Evolutionary conservation across 2,888 invertebrate species (phyloP), one percentile per base, ranked within the genome.

Genomic region (Agriopis leucophaearia): DNA sequence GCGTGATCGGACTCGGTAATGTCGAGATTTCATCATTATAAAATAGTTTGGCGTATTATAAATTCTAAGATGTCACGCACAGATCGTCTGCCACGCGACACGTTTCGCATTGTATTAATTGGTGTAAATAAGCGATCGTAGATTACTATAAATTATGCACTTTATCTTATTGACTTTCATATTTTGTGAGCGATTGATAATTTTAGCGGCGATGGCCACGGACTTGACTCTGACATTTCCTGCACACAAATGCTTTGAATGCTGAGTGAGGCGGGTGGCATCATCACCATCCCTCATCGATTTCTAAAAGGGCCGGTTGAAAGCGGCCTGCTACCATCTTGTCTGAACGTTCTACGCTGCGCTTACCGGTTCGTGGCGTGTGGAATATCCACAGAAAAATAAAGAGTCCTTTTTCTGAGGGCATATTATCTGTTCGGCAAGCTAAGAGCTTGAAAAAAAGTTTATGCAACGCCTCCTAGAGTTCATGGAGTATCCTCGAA

Each of bases 31-130:
- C 58, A 54, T 61, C 61, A 66, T 67, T 67, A 67, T 58, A 57
- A 63, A 57, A 62, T 66, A 54, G 57, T 58, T 66, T 13, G 45
- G 36, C 48, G 54, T 61, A 50, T 54, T 54, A 58, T 58, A 50
- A 62, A 65, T 62, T 59, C 57, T 44, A 55, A 56, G 55, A 55
- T 62, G 50, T 64, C 70, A 70, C 70, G 70, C 64, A 64, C 61
- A 42, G 15, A 47, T 16, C n/a, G 45, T 52, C 50, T 50, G 54
- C 58, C 66, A 63, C 58, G 62, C 62, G 52, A 60, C 60, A 60
- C 55, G 50, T 48, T 61, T 51, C 47, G 52, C 62, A 50, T 57
- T 44, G 42, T 48, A 56, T 66, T 50, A 66, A 60, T 61, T 60
- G 48, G 40, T 27, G 38, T 18, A n/a, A n/a, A n/a, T n/a, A 27